phyloP scores from a whole-genome alignment of 2,113 vertebrate species.

The Tringa solitaria region DNA sequence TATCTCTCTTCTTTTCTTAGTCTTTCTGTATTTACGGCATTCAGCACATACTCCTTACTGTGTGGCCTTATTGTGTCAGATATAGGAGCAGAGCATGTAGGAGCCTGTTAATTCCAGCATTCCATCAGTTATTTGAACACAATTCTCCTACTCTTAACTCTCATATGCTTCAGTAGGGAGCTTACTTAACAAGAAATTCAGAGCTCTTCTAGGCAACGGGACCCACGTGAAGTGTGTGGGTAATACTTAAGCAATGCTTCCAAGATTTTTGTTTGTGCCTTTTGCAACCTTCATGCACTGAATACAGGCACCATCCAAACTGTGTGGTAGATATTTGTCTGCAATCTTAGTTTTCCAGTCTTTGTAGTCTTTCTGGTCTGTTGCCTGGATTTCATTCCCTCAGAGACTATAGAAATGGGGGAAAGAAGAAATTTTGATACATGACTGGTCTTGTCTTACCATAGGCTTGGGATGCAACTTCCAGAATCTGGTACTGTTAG shows the following conservation, averaged over 20 bases:
- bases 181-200: neutral
- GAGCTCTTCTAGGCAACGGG: neutral
- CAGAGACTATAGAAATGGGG: neutral
- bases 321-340: neutral
- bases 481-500: neutral
- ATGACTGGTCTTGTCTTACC: neutral
- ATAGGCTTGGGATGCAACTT: neutral
- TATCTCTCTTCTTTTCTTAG: neutral
- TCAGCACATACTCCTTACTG: rapidly evolving
- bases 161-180: neutral
- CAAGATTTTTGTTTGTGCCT: neutral
- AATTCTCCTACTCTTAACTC: neutral
- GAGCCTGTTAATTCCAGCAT: neutral
- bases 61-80: neutral
- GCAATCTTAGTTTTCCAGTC: neutral
- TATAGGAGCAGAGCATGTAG: neutral
- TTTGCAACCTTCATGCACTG: neutral
- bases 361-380: neutral
- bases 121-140: neutral
- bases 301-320: neutral
- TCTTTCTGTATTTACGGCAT: rapidly evolving
- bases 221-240: neutral
- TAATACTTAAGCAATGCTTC: neutral
- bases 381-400: neutral
- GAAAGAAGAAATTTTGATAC: neutral